These are phyloP conservation scores for Crioceris asparagi DNA, from an alignment of 2,888 invertebrate genomes.

Conservation along the genomic window DNA sequence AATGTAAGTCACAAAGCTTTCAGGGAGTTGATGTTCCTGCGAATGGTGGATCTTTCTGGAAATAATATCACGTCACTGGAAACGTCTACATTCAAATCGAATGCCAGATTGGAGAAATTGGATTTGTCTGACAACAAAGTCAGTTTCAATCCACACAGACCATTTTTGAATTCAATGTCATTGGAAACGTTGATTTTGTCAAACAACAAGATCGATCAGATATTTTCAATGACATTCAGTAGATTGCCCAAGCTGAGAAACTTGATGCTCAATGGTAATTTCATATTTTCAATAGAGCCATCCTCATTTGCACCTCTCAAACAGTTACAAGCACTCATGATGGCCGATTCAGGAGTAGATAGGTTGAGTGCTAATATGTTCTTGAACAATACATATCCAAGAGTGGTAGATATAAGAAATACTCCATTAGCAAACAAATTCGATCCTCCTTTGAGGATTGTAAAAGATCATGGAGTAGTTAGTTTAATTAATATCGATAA, in stretches of 20 bases:
- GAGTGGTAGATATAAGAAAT: constrained; percentile 31
- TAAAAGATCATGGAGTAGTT: constrained; percentile 28
- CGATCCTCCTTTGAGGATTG: constrained; percentile 31
- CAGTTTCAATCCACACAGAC: constrained; percentile 25
- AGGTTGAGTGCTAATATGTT: constrained; percentile 33
- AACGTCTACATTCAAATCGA: constrained; percentile 29
- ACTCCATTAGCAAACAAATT: constrained; percentile 32
- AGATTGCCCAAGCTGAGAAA: constrained; percentile 31
- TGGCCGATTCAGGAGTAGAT: constrained; percentile 33
- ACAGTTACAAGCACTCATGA: constrained; percentile 31
- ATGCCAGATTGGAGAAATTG: constrained; percentile 28
- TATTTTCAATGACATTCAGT: constrained; percentile 32
- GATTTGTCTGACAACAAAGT: constrained; percentile 32
- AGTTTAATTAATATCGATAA: constrained; percentile 26
- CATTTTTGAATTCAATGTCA: constrained; percentile 30
- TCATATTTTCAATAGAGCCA: constrained; percentile 25
- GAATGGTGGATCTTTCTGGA: constrained; percentile 30
- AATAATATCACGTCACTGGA: constrained; percentile 30
- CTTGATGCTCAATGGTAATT: constrained; percentile 31
- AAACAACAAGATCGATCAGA: constrained; percentile 30
- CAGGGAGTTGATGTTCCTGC: constrained; percentile 27
- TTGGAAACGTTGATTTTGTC: constrained; percentile 31
- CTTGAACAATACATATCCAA: constrained; percentile 24
- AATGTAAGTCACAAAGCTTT: constrained; percentile 29
- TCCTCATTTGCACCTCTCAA: constrained; percentile 30